Conservation (phyloP, 2,797 vertebrate genomes). For the Chaetodon trifasciatus region DNA sequence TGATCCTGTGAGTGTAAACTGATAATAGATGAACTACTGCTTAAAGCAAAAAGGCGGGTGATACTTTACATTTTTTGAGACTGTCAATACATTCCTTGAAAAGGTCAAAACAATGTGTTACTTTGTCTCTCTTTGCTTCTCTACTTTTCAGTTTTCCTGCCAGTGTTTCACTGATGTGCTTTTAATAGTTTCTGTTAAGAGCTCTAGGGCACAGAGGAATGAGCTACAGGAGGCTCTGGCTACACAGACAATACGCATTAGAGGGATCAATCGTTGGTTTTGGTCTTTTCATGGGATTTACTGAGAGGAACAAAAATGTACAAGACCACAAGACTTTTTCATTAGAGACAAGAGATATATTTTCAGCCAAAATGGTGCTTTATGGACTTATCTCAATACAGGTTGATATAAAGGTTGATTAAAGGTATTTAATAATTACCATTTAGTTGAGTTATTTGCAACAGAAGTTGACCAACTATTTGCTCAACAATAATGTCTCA, state of each 20-base stretch:
- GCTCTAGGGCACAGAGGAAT: not conserved
- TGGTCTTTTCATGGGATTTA: not conserved
- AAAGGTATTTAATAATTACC: not conserved
- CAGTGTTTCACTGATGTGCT: not conserved
- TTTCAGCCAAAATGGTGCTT: not conserved
- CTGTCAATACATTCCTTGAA: conserved; percentile 6
- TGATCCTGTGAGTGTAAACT: conserved; percentile 59
- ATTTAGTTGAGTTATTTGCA: not conserved
- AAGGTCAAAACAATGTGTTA: not conserved
- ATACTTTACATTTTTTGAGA: not conserved
- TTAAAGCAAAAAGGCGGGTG: conserved; percentile 42
- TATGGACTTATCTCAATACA: not conserved
- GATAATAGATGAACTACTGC: conserved; percentile 60
- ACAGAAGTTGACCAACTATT: not conserved
- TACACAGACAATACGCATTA: not conserved
- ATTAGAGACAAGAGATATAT: not conserved
- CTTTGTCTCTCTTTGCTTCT: not conserved
- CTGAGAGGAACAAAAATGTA: not conserved
- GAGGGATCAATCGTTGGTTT: not conserved
- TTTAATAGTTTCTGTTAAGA: not conserved
- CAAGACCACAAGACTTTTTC: not conserved
- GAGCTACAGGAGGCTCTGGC: not conserved
- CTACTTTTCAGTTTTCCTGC: not conserved
- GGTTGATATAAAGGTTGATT: not conserved
- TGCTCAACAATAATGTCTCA: not conserved